A percentile compares a stretch with the other conserved stretches of the same genome.
Evolutionary conservation across 2,888 invertebrate genomes (phyloP).

Genomic region (Nomada fucata): DNA sequence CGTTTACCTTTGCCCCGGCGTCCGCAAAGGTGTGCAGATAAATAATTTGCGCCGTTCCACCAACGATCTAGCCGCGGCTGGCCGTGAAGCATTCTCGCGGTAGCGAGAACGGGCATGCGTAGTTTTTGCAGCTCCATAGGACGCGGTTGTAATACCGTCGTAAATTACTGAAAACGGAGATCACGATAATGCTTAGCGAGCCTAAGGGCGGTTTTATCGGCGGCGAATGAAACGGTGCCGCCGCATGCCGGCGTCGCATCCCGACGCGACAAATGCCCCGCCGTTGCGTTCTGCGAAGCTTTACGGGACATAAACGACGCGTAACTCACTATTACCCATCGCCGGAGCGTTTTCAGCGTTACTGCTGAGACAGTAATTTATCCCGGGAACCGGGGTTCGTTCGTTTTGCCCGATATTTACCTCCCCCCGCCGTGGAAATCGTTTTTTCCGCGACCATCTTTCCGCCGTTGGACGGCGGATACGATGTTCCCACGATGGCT

Average conservation of each 20-base stretch:
- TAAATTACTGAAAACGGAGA: slow-evolving; percentile 50
- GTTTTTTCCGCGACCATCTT: slow-evolving; percentile 17
- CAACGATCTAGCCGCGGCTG: not conserved
- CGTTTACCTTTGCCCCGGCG: no score
- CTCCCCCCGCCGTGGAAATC: slow-evolving; percentile 24
- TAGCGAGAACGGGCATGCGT: not conserved
- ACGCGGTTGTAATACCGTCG: slow-evolving; percentile 29
- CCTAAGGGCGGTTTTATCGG: slow-evolving; percentile 56
- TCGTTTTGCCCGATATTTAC: slow-evolving; percentile 7
- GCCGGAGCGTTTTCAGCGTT: slow-evolving; percentile 48
- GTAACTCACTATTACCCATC: slow-evolving; percentile 66
- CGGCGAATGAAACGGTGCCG: slow-evolving; percentile 54
- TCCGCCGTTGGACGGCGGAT: not conserved
- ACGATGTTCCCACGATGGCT: no score
- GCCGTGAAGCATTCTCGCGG: not conserved
- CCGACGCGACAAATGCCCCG: slow-evolving; percentile 62
- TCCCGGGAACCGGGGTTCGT: slow-evolving; percentile 34
- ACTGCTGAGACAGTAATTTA: slow-evolving; percentile 63
- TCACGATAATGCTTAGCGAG: slow-evolving; percentile 35
- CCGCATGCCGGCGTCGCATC: slow-evolving; percentile 30
- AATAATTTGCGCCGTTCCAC: no score
- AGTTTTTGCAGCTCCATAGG: not conserved
- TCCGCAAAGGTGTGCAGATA: no score
- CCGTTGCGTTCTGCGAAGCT: slow-evolving; percentile 36
- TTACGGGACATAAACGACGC: slow-evolving; percentile 65